Percentiles rank a stretch among this genome's conserved stretches.
These are phyloP conservation scores for Oriolus oriolus DNA, from an alignment of 2,113 vertebrate genomes.

Conservation along the genomic window DNA sequence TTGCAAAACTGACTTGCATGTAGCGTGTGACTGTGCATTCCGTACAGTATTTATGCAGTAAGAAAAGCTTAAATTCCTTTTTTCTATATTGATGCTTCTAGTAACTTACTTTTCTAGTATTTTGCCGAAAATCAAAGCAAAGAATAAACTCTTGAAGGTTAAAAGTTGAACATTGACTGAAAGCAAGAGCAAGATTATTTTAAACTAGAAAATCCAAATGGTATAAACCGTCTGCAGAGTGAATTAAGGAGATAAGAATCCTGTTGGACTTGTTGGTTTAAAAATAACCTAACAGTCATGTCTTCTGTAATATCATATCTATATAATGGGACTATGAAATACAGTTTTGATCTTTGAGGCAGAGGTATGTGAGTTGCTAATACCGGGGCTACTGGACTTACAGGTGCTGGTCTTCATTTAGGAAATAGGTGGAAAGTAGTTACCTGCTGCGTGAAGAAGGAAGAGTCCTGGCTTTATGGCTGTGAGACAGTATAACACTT, in stretches of 20 bases:
- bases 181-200: too few species aligned
- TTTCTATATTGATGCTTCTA: neutral
- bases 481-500: neutral
- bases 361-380: neutral
- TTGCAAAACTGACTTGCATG: neutral
- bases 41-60: neutral
- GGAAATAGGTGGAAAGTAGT: neutral
- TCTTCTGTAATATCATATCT: neutral
- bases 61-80: neutral
- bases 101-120: neutral
- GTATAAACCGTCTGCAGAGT: neutral
- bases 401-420: neutral
- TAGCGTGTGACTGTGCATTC: neutral
- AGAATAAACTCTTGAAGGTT: neutral
- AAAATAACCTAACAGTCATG: neutral
- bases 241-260: neutral
- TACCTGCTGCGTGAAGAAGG: fast-evolving
- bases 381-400: neutral
- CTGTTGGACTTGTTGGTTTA: neutral
- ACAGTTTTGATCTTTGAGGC: neutral
- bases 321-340: neutral
- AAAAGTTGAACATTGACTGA: neutral
- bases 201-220: too few species aligned
- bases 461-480: neutral
- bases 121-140: neutral